phyloP scores from a whole-genome alignment of 37 sponge, comb jelly and placozoan species.

The Ephydatia muelleri region DNA sequence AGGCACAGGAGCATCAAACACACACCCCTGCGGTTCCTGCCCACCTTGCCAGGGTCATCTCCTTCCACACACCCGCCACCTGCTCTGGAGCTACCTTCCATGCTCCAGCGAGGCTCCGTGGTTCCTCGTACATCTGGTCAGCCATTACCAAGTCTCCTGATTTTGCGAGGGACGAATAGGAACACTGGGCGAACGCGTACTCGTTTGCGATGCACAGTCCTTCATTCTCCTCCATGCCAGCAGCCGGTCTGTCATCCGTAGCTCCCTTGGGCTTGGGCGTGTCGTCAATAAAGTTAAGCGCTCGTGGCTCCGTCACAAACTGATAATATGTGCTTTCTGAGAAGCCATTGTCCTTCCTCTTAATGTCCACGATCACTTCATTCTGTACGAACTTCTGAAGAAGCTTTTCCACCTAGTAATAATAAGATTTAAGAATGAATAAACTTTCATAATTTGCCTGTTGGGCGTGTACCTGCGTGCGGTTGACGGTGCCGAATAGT shows the following conservation, averaged over 20 bases:
- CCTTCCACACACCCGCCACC: conserved; percentile 56
- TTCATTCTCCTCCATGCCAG: neutral
- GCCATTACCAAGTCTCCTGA: too few species aligned
- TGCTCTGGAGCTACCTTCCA: conserved; percentile 16
- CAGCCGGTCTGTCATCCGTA: neutral
- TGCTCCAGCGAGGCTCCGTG: neutral
- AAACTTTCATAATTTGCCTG: too few species aligned
- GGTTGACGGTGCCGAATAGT: conserved; percentile 25
- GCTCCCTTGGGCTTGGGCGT: neutral
- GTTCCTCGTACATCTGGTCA: neutral
- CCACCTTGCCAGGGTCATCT: conserved; percentile 53
- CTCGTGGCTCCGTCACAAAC: conserved; percentile 60
- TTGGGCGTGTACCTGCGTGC: conserved; percentile 31
- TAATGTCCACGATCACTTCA: conserved; percentile 61
- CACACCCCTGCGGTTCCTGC: neutral
- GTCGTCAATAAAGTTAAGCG: conserved; percentile 58
- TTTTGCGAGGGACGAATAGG: too few species aligned
- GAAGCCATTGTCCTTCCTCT: conserved; percentile 14
- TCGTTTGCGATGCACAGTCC: conserved; percentile 23
- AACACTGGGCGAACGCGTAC: conserved; percentile 35
- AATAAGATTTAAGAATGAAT: neutral
- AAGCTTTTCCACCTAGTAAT: conserved; percentile 24
- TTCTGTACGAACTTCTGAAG: conserved; percentile 59
- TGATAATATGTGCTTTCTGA: conserved; percentile 35
- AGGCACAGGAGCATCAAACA: neutral